phyloP scores from a whole-genome alignment of 2,113 vertebrate genomes.

The Eudyptes chrysolophus region DNA sequence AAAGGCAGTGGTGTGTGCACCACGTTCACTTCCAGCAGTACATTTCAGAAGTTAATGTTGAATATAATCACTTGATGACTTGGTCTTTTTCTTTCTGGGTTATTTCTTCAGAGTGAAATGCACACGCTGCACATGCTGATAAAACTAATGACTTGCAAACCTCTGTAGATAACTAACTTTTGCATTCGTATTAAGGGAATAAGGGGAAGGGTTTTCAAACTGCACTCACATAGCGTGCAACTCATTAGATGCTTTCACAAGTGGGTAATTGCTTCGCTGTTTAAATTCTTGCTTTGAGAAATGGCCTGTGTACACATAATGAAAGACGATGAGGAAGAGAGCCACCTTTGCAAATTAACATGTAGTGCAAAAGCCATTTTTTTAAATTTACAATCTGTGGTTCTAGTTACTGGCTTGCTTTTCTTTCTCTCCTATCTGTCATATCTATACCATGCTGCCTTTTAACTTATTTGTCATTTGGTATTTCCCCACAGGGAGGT shows the following conservation, averaged over 20 bases:
- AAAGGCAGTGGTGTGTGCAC: neutral
- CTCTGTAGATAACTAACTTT: neutral
- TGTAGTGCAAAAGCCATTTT: neutral
- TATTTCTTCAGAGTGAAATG: neutral
- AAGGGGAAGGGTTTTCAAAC: neutral
- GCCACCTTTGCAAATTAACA: neutral
- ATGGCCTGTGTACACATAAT: neutral
- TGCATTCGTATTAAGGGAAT: neutral
- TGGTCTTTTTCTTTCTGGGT: neutral
- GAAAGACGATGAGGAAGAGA: neutral
- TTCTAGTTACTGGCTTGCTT: neutral
- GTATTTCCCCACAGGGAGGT: conserved; percentile 80
- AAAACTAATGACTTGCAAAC: neutral
- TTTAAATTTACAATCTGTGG: neutral
- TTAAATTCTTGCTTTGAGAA: neutral
- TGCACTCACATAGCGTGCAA: neutral
- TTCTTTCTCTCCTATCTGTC: neutral
- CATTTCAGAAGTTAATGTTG: neutral
- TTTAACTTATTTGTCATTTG: neutral
- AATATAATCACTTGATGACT: neutral
- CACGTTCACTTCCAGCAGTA: neutral
- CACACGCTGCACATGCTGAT: neutral
- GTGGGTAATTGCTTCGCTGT: neutral
- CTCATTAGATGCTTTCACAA: neutral
- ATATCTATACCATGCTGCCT: neutral